phyloP scores from a whole-genome alignment of 2,113 vertebrate species.

The Trematocara zebra region DNA sequence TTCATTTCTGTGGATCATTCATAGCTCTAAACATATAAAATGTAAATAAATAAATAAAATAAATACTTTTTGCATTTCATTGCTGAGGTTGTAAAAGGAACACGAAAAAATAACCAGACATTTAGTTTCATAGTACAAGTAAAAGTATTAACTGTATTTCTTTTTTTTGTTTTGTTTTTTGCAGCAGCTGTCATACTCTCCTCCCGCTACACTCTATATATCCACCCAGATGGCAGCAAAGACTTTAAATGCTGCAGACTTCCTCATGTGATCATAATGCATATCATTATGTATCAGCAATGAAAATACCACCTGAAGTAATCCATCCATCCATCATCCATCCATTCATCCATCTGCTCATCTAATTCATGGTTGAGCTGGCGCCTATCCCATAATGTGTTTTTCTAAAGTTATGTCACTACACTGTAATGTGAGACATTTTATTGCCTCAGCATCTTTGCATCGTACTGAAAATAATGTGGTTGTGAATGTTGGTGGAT shows the following conservation, averaged over 20 bases:
- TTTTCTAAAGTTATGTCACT: background rate
- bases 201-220: background rate
- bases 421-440: background rate
- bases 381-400: background rate
- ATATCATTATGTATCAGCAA: background rate
- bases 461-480: background rate
- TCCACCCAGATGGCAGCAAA: background rate
- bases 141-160: background rate
- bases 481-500: background rate
- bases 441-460: background rate
- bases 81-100: background rate
- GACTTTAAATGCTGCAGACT: background rate
- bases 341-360: background rate
- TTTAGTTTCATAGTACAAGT: background rate
- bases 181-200: background rate
- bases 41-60: background rate
- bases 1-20: background rate
- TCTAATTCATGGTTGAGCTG: background rate
- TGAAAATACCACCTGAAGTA: background rate
- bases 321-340: background rate
- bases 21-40: background rate
- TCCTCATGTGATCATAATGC: background rate
- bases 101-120: background rate
- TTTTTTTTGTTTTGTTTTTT: background rate
- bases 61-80: background rate